Conservation (phyloP, 2,113 vertebrate species). For the Euleptes europaea region DNA sequence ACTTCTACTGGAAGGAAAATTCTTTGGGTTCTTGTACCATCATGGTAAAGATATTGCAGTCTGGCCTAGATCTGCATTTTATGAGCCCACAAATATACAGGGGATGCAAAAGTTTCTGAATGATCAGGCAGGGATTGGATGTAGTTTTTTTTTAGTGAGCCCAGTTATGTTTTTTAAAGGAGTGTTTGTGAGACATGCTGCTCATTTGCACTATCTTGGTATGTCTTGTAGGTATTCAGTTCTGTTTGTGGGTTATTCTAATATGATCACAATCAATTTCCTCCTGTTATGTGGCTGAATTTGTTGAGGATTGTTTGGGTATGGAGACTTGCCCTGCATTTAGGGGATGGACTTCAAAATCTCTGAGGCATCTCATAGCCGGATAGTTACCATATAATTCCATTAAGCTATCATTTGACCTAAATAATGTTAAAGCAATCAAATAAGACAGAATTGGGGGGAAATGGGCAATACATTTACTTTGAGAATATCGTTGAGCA, state of each 20-base stretch:
- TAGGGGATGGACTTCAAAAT: neutral
- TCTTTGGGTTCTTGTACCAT: neutral
- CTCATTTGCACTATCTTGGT: neutral
- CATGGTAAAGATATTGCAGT: neutral
- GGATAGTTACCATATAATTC: neutral
- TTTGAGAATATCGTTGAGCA: neutral
- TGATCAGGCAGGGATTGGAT: neutral
- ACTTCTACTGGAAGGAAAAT: neutral
- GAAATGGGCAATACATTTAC: neutral
- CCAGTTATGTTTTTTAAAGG: neutral
- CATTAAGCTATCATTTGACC: too few species aligned
- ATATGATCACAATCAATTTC: neutral
- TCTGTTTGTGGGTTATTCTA: neutral
- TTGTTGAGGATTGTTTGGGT: neutral
- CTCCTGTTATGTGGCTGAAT: neutral
- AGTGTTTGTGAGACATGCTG: neutral
- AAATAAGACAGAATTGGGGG: too few species aligned
- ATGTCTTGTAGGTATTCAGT: neutral
- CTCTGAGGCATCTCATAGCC: neutral
- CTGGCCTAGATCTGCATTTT: neutral
- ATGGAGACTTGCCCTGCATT: neutral
- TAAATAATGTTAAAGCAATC: neutral
- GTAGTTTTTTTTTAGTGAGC: neutral
- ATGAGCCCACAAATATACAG: neutral
- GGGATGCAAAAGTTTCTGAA: neutral